A percentile compares a stretch with the other conserved stretches of the same genome.
Conservation (phyloP, 2,113 vertebrate species). For the Silurus asotus region DNA sequence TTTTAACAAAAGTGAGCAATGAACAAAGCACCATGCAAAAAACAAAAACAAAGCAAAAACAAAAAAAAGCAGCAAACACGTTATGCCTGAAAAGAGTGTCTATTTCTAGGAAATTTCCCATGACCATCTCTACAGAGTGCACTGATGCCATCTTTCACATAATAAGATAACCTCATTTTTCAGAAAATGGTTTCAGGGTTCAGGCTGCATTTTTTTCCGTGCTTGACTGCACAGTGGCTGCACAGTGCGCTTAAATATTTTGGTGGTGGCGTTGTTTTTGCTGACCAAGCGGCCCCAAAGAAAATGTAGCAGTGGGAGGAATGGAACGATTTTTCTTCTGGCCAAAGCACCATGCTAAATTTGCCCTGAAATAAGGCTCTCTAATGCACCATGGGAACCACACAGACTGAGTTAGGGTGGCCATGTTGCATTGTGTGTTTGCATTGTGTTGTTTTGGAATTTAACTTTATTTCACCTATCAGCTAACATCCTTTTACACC, state of each 20-base stretch:
- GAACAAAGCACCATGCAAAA: neutral
- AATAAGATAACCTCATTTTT: conserved; percentile 31
- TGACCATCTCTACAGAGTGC: neutral
- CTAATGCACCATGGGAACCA: conserved; percentile 40
- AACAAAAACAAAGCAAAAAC: neutral
- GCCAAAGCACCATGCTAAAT: conserved; percentile 40
- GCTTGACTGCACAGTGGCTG: conserved; percentile 26
- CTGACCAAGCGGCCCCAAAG: conserved; percentile 37
- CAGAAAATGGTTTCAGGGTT: conserved; percentile 17
- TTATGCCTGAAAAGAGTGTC: neutral
- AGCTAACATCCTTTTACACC: neutral
- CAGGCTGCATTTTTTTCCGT: conserved; percentile 16
- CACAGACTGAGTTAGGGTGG: conserved; percentile 11
- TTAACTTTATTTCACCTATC: neutral
- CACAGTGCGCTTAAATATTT: conserved; percentile 38
- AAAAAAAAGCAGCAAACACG: neutral
- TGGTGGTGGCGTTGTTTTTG: conserved; percentile 40
- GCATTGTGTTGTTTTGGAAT: neutral
- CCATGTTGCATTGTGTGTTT: neutral
- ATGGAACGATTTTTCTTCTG: conserved; percentile 42
- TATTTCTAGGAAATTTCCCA: neutral
- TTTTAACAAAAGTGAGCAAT: neutral
- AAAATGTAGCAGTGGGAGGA: conserved; percentile 38
- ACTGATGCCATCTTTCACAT: neutral
- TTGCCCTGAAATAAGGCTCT: conserved; percentile 50